These are phyloP conservation scores for Linnaemya tessellans DNA, from an alignment of 2,888 invertebrate species.

Conservation along the genomic window DNA sequence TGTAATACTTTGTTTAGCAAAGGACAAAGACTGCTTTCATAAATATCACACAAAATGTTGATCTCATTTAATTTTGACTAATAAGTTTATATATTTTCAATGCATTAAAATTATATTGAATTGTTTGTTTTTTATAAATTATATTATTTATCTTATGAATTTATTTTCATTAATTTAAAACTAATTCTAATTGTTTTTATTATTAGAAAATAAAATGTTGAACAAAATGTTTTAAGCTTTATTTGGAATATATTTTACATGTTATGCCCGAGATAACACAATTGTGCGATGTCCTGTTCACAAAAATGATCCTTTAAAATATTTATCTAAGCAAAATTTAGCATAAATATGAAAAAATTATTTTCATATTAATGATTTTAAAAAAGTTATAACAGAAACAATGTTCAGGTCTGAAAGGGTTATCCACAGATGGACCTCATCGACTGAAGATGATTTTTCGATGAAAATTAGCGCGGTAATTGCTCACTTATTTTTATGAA, in stretches of 20 bases:
- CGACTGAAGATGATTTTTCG: too few relatives aligned
- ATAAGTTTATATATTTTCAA: background rate
- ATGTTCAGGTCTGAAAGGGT: conserved; percentile 12
- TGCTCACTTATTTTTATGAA: too few relatives aligned
- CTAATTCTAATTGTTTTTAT: background rate
- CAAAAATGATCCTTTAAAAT: background rate
- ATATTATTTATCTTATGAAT: too few relatives aligned
- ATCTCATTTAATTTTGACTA: background rate
- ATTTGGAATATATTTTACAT: background rate
- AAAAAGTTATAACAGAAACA: background rate
- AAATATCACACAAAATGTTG: conserved; percentile 5
- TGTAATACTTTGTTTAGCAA: conserved; percentile 31
- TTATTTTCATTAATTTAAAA: too few relatives aligned
- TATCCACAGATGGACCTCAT: too few relatives aligned
- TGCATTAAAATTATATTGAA: too few relatives aligned
- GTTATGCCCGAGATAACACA: conserved; percentile 1
- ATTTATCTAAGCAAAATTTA: background rate
- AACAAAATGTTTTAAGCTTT: background rate
- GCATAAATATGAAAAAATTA: background rate
- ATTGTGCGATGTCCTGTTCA: too few relatives aligned
- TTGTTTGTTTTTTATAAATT: background rate
- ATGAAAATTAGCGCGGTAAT: too few relatives aligned
- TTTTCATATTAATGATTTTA: background rate
- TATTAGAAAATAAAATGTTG: background rate
- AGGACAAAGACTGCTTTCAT: conserved; percentile 10